Evolutionary conservation across 2,113 vertebrate species (phyloP).

Genomic region (Phaethon lepturus): DNA sequence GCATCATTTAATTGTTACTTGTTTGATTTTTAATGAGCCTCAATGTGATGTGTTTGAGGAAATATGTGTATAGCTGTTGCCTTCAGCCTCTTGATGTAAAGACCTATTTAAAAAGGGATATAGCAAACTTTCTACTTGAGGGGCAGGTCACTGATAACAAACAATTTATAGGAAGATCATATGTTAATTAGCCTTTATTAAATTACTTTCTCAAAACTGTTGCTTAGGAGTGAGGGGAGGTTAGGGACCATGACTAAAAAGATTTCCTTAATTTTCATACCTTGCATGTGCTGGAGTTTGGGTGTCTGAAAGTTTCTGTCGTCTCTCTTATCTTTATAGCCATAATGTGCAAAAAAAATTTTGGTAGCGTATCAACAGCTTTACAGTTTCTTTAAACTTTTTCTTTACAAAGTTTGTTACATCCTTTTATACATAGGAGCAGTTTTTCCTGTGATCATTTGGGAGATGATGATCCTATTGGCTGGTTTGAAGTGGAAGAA

Average conservation of each 20-base stretch:
- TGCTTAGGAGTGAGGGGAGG: neutral
- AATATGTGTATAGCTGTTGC: neutral
- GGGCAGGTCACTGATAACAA: neutral
- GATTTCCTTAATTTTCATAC: neutral
- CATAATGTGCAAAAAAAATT: neutral
- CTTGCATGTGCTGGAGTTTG: neutral
- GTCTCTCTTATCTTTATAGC: neutral
- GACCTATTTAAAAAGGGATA: neutral
- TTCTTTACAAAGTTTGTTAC: neutral
- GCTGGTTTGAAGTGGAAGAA: constrained; percentile 96
- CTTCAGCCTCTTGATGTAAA: neutral
- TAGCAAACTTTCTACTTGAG: neutral
- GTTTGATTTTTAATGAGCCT: neutral
- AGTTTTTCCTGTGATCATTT: constrained; percentile 56
- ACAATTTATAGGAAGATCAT: neutral
- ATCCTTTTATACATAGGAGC: constrained; percentile 48
- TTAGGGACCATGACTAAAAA: neutral
- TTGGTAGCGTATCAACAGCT: neutral
- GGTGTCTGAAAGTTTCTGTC: neutral
- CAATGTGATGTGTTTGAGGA: neutral
- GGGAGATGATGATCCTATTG: constrained; percentile 89
- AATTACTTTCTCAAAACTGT: neutral
- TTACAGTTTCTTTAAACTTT: neutral
- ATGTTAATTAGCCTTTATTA: neutral
- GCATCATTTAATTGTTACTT: neutral